These are phyloP conservation scores for Zeuzera pyrina DNA, from an alignment of 2,888 invertebrate species.

Conservation along the genomic window DNA sequence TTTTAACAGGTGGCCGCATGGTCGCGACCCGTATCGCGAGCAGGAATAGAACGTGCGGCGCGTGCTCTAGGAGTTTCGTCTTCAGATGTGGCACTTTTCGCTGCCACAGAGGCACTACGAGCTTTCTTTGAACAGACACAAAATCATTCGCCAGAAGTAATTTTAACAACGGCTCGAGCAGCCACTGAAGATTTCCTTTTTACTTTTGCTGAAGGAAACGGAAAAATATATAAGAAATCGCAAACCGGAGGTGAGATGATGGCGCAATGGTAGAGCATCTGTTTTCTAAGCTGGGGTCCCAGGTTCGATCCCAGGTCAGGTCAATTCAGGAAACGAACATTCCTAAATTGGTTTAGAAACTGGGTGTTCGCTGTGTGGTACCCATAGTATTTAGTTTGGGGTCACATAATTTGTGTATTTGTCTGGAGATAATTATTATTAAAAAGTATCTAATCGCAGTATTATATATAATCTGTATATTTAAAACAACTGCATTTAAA, in stretches of 20 bases:
- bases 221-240: conserved; percentile 64
- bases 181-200: conserved; percentile 72
- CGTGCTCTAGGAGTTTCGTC: conserved; percentile 74
- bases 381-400: too few species aligned
- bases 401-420: too few species aligned
- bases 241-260: conserved; percentile 68
- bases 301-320: too few species aligned
- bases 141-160: conserved; percentile 66
- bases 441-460: too few species aligned
- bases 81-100: conserved; percentile 76
- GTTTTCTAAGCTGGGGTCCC: too few species aligned
- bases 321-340: too few species aligned
- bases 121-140: conserved; percentile 74
- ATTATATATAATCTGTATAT: too few species aligned
- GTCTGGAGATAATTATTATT: too few species aligned
- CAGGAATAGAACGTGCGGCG: conserved; percentile 71
- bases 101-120: conserved; percentile 75
- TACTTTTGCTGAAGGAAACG: conserved; percentile 57
- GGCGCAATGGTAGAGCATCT: too few species aligned
- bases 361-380: too few species aligned
- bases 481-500: too few species aligned
- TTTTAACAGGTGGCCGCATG: conserved; percentile 74
- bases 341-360: too few species aligned
- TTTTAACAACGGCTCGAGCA: conserved; percentile 77
- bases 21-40: conserved; percentile 76